Percentiles rank a stretch among this genome's conserved stretches.
These are phyloP conservation scores for Chondrilla cf. caribensis DNA, from an alignment of 37 sponge, comb jelly and placozoan genomes.

Conservation along the genomic window DNA sequence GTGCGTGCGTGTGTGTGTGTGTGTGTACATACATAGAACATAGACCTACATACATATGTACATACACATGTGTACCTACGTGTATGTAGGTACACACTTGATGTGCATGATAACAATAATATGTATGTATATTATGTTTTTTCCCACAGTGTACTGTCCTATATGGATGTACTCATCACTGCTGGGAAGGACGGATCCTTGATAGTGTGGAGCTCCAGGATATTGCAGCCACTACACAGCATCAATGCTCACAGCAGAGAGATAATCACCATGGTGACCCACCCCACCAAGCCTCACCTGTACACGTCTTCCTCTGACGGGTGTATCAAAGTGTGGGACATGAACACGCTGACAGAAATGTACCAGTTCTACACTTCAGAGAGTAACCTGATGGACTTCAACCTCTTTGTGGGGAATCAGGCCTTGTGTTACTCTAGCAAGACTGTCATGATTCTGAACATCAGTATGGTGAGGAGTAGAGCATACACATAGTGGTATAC, in stretches of 20 bases:
- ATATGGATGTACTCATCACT: conserved; percentile 33
- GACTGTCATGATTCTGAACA: conserved; percentile 19
- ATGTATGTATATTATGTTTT: background rate
- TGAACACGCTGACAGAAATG: conserved; percentile 53
- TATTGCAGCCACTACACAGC: background rate
- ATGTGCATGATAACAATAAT: no score
- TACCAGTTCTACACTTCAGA: background rate
- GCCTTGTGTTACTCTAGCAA: conserved; percentile 32
- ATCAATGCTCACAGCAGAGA: background rate
- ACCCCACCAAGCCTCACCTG: conserved; percentile 33
- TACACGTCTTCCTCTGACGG: conserved; percentile 62
- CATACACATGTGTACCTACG: background rate
- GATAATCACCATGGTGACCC: conserved; percentile 21
- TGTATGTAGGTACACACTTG: background rate
- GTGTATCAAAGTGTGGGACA: conserved; percentile 46
- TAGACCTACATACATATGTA: conserved; percentile 14
- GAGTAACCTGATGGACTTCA: background rate
- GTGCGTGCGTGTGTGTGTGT: background rate
- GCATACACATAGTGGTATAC: background rate
- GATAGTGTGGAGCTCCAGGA: conserved; percentile 12
- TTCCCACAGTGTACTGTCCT: background rate
- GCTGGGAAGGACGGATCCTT: conserved; percentile 54
- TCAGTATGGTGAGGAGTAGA: conserved; percentile 26
- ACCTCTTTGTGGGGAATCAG: background rate
- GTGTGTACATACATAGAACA: background rate